Evolutionary conservation across 37 sponge, comb jelly and placozoan genomes (phyloP).

Genomic region (Petrosia ficiformis): DNA sequence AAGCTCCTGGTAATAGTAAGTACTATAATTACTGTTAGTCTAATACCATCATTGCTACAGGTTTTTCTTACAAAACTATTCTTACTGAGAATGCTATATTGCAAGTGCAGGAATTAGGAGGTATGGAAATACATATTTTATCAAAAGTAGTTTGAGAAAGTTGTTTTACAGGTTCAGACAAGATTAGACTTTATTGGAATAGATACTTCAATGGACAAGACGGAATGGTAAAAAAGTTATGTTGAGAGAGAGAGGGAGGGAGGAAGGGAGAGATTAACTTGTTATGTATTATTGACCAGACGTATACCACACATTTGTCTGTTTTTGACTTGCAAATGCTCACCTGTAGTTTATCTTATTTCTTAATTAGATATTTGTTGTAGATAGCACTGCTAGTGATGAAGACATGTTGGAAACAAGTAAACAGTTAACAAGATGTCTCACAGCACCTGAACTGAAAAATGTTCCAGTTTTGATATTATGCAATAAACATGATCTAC

Average conservation of each 20-base stretch:
- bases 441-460: constrained; percentile 8
- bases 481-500: constrained; percentile 63
- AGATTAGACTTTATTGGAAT: constrained; percentile 54
- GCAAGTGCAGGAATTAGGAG: constrained; percentile 65
- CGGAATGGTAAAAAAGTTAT: constrained; percentile 19
- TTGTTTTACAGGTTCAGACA: constrained; percentile 25
- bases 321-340: too few species aligned
- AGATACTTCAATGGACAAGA: constrained; percentile 29
- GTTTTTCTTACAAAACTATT: constrained; percentile 58
- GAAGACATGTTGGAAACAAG: background rate
- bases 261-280: too few species aligned
- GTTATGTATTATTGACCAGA: too few species aligned
- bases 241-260: too few species aligned
- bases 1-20: too few species aligned
- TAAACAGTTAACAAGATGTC: background rate
- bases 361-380: constrained; percentile 60
- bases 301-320: too few species aligned
- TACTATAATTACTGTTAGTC: too few species aligned
- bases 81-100: constrained; percentile 24
- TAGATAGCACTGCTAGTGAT: constrained; percentile 35
- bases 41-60: too few species aligned
- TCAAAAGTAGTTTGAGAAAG: background rate
- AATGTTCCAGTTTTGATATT: constrained; percentile 64
- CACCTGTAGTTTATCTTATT: background rate
- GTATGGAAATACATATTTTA: constrained; percentile 16